phyloP scores from a whole-genome alignment of 2,888 invertebrate genomes.

The Lasius fuliginosus region DNA sequence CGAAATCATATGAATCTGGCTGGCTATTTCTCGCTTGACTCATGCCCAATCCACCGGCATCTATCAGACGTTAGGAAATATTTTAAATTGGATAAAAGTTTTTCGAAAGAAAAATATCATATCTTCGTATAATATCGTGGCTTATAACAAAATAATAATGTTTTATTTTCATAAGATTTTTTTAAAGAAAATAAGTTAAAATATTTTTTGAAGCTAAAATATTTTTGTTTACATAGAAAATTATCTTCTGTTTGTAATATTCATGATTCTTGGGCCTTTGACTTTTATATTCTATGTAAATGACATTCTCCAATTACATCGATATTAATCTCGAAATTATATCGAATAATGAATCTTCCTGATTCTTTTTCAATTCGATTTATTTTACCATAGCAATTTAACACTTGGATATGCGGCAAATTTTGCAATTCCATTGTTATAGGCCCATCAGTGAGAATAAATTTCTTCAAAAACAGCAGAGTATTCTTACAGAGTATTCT shows the following conservation, averaged over 20 bases:
- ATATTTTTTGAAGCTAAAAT: not conserved
- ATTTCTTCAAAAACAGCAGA: constrained; percentile 26
- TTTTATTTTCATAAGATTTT: not conserved
- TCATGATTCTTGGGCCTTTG: not conserved
- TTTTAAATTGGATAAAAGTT: not conserved
- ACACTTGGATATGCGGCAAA: constrained; percentile 23
- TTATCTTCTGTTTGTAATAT: not conserved
- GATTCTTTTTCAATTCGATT: not conserved
- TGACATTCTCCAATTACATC: too few species aligned
- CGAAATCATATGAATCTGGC: constrained; percentile 67
- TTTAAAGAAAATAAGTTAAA: not conserved
- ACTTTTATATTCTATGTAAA: too few species aligned
- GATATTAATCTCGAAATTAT: too few species aligned
- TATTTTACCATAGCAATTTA: constrained; percentile 51
- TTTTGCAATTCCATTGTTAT: constrained; percentile 28
- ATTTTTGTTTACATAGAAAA: not conserved
- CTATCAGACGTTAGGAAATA: constrained; percentile 59
- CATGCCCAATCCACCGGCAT: constrained; percentile 51
- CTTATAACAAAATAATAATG: not conserved
- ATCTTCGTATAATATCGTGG: not conserved
- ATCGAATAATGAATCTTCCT: too few species aligned
- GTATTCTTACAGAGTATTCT: not conserved
- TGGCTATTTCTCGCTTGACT: constrained; percentile 50
- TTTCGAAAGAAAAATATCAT: not conserved
- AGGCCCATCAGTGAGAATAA: constrained; percentile 20